Conservation (phyloP, 2,888 invertebrate species). For the Steinernema scapterisci region DNA sequence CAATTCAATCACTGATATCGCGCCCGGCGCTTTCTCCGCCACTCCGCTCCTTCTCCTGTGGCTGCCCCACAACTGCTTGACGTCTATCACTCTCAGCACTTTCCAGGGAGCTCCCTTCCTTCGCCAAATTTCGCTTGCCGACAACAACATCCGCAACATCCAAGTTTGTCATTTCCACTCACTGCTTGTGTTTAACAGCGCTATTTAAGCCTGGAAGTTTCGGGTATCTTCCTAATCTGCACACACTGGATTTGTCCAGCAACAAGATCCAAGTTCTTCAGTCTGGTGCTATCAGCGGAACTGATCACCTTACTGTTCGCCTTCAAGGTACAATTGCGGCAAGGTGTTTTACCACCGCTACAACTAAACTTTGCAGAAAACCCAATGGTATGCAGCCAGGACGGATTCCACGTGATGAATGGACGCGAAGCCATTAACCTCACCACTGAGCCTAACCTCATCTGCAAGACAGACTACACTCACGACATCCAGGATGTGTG, state of each 20-base stretch:
- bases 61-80: conserved; percentile 67
- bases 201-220: conserved; percentile 71
- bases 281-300: conserved; percentile 57
- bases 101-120: conserved; percentile 67
- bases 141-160: conserved; percentile 66
- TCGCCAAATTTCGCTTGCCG: conserved; percentile 65
- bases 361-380: conserved; percentile 58
- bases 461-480: conserved; percentile 60
- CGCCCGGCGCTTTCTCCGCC: conserved; percentile 65
- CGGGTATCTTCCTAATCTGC: conserved; percentile 83
- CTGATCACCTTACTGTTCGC: conserved; percentile 61
- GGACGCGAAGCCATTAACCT: conserved; percentile 65
- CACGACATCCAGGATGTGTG: conserved; percentile 54
- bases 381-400: conserved; percentile 67
- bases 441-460: conserved; percentile 62
- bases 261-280: conserved; percentile 71
- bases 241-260: conserved; percentile 85
- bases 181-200: too few species aligned
- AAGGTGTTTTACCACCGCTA: background rate
- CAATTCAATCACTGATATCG: conserved; percentile 61
- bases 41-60: conserved; percentile 67
- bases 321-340: conserved; percentile 56
- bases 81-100: conserved; percentile 54
- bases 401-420: conserved; percentile 67
- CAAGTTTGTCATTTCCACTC: conserved; percentile 43